Conservation (phyloP, 2,888 invertebrate species). For the Masnerella sp. region DNA sequence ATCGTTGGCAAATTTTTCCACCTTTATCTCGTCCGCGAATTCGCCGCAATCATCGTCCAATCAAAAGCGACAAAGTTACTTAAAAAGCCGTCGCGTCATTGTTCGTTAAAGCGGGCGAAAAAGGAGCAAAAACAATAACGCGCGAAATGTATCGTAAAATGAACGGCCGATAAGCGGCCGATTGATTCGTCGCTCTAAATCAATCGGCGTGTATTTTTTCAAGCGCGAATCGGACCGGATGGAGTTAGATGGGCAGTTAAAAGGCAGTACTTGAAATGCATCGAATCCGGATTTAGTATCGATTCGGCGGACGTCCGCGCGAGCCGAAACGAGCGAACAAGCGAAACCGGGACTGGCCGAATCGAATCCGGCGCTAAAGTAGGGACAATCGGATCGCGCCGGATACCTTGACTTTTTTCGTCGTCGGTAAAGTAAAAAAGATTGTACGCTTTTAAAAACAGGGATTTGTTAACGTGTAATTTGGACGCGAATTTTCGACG, state of each 20-base stretch:
- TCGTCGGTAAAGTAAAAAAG: conserved; percentile 23
- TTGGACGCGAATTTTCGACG: too few species aligned
- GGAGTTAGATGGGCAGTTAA: conserved; percentile 61
- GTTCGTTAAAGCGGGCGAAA: conserved; percentile 27
- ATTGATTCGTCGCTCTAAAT: conserved; percentile 56
- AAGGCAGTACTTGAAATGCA: conserved; percentile 60
- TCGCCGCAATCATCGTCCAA: not conserved
- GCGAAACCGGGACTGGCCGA: conserved; percentile 44
- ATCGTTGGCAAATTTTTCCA: conserved; percentile 24
- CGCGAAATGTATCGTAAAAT: conserved; percentile 51
- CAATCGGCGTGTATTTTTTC: conserved; percentile 57
- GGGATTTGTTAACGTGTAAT: not conserved
- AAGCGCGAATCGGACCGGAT: conserved; percentile 55
- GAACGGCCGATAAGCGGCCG: conserved; percentile 38
- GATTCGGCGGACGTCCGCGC: conserved; percentile 57
- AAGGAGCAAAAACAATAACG: conserved; percentile 36
- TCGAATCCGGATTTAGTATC: conserved; percentile 61
- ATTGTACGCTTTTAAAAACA: conserved; percentile 14
- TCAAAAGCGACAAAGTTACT: conserved; percentile 27
- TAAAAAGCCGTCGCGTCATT: conserved; percentile 36
- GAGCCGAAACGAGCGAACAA: conserved; percentile 54
- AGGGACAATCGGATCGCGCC: conserved; percentile 35
- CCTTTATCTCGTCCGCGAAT: conserved; percentile 6
- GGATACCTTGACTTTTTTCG: conserved; percentile 37
- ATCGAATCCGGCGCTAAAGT: conserved; percentile 50